Evolutionary conservation across 2,113 vertebrate species (phyloP), one percentile per base, ranked within the genome.

Genomic region (Carassius carassius): DNA sequence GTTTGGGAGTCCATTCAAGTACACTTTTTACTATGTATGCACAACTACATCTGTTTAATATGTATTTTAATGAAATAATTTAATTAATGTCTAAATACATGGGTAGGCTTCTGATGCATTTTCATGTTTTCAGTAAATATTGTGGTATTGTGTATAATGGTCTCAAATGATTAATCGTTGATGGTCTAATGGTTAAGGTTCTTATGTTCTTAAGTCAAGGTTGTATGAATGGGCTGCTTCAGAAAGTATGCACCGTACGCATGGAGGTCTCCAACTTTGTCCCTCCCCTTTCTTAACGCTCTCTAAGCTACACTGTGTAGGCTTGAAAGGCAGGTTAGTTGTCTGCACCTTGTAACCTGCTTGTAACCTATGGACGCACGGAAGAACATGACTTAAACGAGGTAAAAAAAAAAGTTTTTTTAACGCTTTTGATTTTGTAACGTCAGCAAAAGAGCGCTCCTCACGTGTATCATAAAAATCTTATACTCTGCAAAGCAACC

Each of bases 271-370:
- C 80, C 86, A 82, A 90, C 87, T 90, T 91, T 88, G 93, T 87
- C 89, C 95, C 95, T 93, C 94, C 94, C 92, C 91, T 87, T 89
- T 60, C 69, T 80, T 25, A 67, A 1, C 11, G 74, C 51, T 56
- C 77, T 76, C 23, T 17, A 60, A n/a, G 73, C 75, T 77, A 37
- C 69, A 21, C 72, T 85, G 60, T 81, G 60, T 84, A 78, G 90
- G 70, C 63, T 91, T 78, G 84, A 47, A 88, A 84, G 78, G 67
- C 77, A 63, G 83, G 72, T 74, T 85, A 60, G 10, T 56, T 74
- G 67, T 78, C 84, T 77, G 14, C 29, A 82, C 78, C 86, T 87
- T 89, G 83, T 60, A 49, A 51, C 17, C 49, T 69, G 35, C 86
- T 87, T 89, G 83, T 60, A 49, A 51, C 23, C 49, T 69, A 51